These are phyloP conservation scores for Cirrhinus molitorella DNA, from an alignment of 2,797 vertebrate species.

Conservation along the genomic window DNA sequence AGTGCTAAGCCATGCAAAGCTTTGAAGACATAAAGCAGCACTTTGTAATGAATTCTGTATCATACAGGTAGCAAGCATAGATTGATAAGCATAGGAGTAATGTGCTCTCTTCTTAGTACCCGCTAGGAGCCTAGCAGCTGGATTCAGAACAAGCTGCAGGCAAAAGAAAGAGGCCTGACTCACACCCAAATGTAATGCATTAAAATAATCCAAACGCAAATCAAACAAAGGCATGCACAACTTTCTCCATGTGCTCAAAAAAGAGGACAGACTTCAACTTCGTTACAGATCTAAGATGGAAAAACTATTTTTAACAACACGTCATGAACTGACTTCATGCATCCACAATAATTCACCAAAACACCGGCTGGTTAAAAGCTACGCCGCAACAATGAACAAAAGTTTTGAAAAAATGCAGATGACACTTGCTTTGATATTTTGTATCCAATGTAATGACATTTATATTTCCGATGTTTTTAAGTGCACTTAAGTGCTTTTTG, in stretches of 20 bases:
- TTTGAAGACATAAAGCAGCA: too few species aligned
- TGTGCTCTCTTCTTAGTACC: background rate
- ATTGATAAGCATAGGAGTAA: too few species aligned
- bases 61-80: too few species aligned
- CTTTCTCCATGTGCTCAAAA: background rate
- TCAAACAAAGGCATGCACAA: background rate
- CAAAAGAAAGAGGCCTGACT: background rate
- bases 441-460: background rate
- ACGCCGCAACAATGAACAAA: background rate
- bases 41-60: too few species aligned
- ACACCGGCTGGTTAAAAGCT: background rate
- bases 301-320: background rate
- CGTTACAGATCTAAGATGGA: background rate
- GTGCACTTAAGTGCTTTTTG: background rate
- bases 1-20: too few species aligned
- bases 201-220: background rate
- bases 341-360: background rate
- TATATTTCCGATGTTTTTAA: background rate
- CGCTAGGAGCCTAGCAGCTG: background rate
- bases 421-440: background rate
- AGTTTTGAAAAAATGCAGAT: background rate
- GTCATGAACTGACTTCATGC: background rate
- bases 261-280: background rate
- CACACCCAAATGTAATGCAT: background rate
- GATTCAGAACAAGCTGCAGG: too few species aligned